Evolutionary conservation across 2,888 invertebrate species (phyloP).

Genomic region (Ennomos quercinarius): DNA sequence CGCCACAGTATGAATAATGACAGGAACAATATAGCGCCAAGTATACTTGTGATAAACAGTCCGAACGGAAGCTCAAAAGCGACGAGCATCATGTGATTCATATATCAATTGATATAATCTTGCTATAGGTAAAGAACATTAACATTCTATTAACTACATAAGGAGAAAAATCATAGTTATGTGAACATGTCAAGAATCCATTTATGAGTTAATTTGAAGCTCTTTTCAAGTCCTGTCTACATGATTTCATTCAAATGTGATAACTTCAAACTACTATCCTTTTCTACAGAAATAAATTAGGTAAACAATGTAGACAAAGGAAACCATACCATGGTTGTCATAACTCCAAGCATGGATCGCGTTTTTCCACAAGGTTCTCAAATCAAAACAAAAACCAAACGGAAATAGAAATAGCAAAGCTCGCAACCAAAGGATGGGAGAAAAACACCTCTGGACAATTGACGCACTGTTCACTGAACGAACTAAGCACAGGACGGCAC

Average conservation of each 20-base stretch:
- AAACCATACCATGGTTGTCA: constrained; percentile 86
- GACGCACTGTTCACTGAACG: constrained; percentile 77
- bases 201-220: constrained; percentile 26
- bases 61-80: constrained; percentile 38
- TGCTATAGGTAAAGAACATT: constrained; percentile 23
- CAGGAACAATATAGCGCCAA: constrained; percentile 35
- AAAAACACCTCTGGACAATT: constrained; percentile 70
- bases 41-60: constrained; percentile 29
- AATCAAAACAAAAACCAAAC: constrained; percentile 65
- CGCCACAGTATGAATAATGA: constrained; percentile 43
- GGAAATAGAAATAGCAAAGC: constrained; percentile 66
- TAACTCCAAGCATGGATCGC: constrained; percentile 85
- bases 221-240: constrained; percentile 32
- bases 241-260: constrained; percentile 53
- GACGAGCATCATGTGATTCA: constrained; percentile 24
- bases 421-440: constrained; percentile 74
- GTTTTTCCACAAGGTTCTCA: constrained; percentile 76
- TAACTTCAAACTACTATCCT: constrained; percentile 64
- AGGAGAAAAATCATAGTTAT: constrained; percentile 20
- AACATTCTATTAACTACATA: constrained; percentile 32
- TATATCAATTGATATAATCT: constrained; percentile 25
- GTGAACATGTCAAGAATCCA: constrained; percentile 29
- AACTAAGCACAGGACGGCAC: constrained; percentile 82
- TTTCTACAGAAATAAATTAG: constrained; percentile 68
- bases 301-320: constrained; percentile 80